Evolutionary conservation across 2,888 invertebrate species (phyloP).

Genomic region (Phlogophora meticulosa): DNA sequence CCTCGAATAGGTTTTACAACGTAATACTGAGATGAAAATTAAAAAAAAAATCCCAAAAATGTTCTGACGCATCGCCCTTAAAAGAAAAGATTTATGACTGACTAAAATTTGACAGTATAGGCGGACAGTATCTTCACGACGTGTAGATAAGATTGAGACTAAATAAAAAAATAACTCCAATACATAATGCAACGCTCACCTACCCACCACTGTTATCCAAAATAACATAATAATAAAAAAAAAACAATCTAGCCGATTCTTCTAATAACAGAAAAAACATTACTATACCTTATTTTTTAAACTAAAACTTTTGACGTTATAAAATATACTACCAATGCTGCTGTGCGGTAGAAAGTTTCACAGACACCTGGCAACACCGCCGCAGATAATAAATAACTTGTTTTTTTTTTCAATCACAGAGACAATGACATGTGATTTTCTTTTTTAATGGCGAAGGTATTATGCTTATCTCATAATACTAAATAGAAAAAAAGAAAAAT

Average conservation of each 20-base stretch:
- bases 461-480: constrained; percentile 54
- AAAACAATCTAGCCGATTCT: constrained; percentile 56
- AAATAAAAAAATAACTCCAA: neutral
- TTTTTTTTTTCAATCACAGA: constrained; percentile 44
- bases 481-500: constrained; percentile 27
- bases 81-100: neutral
- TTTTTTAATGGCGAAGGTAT: constrained; percentile 38
- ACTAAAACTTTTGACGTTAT: constrained; percentile 46
- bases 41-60: no score
- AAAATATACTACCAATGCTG: constrained; percentile 28
- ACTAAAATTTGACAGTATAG: constrained; percentile 17
- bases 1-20: no score
- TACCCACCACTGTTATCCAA: constrained; percentile 21
- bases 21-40: no score
- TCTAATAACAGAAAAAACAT: constrained; percentile 53
- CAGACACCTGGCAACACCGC: constrained; percentile 51
- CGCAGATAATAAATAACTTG: constrained; percentile 50
- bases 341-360: constrained; percentile 1
- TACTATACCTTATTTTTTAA: constrained; percentile 42
- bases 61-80: no score
- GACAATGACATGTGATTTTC: constrained; percentile 32
- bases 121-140: neutral
- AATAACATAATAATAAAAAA: constrained; percentile 15
- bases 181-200: constrained; percentile 10
- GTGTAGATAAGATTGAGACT: neutral